These are phyloP conservation scores for Amblyraja radiata DNA, from an alignment of 2,797 vertebrate genomes.

Conservation along the genomic window DNA sequence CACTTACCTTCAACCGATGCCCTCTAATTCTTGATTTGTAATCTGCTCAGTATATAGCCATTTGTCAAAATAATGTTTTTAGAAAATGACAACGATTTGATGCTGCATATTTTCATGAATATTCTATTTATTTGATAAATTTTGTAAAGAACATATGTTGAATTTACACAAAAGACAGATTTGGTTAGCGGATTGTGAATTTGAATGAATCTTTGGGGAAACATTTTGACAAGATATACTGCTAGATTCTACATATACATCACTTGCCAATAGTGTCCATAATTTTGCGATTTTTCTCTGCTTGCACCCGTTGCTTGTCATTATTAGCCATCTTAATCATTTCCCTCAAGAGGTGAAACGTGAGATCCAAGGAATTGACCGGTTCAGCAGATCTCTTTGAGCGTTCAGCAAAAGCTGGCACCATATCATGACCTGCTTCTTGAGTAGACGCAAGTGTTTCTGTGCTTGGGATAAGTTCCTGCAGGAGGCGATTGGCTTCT, in stretches of 20 bases:
- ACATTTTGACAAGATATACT: neutral
- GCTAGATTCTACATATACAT: slow-evolving; percentile 38
- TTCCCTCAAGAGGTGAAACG: slow-evolving; percentile 84
- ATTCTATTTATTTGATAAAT: slow-evolving; percentile 24
- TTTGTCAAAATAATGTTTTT: neutral
- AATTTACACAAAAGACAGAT: slow-evolving; percentile 47
- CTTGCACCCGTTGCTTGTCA: slow-evolving; percentile 77
- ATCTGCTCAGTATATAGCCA: neutral
- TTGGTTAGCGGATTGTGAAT: slow-evolving; percentile 40
- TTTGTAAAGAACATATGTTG: slow-evolving; percentile 40
- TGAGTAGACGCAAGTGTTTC: slow-evolving; percentile 35
- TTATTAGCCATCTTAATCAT: slow-evolving; percentile 80
- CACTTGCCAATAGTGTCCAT: slow-evolving; percentile 84
- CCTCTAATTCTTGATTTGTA: too few relatives aligned
- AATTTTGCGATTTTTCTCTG: slow-evolving; percentile 75
- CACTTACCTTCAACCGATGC: too few relatives aligned
- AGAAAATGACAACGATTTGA: slow-evolving; percentile 42
- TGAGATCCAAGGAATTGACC: slow-evolving; percentile 85
- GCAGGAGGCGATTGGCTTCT: slow-evolving; percentile 42
- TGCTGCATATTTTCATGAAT: slow-evolving; percentile 46
- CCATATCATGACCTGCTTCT: slow-evolving; percentile 42
- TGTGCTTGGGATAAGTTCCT: slow-evolving; percentile 41
- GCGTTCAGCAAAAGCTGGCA: slow-evolving; percentile 47
- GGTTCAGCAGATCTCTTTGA: slow-evolving; percentile 68
- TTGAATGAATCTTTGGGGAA: neutral